These are phyloP conservation scores for Peromyscus eremicus DNA, from an alignment of 2,797 vertebrate species.

Conservation along the genomic window DNA sequence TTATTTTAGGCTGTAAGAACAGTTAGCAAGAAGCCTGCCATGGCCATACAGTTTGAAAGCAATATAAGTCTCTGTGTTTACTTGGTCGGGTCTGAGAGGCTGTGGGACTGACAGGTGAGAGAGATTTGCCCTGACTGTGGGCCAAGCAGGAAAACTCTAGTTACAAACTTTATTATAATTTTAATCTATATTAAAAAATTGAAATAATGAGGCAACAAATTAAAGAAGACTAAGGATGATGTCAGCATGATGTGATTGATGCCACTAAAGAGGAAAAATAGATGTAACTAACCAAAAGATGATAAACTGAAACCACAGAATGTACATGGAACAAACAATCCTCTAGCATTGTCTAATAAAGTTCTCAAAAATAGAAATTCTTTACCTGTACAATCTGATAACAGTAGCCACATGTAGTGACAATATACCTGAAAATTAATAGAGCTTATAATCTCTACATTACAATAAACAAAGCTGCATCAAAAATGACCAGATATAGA, in stretches of 20 bases:
- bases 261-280: constrained; percentile 30
- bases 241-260: background rate
- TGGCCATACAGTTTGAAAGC: too few relatives aligned
- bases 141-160: too few relatives aligned
- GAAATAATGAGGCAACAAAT: constrained; percentile 50
- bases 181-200: constrained; percentile 61
- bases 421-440: background rate
- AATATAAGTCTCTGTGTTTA: too few relatives aligned
- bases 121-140: too few relatives aligned
- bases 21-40: too few relatives aligned
- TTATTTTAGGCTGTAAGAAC: too few relatives aligned
- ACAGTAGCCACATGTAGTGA: background rate
- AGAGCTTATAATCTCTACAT: background rate
- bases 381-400: background rate
- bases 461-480: background rate
- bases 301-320: background rate
- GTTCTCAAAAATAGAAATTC: background rate
- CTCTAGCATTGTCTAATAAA: background rate
- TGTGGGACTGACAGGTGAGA: too few relatives aligned
- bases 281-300: background rate
- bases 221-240: background rate
- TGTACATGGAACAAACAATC: background rate
- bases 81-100: too few relatives aligned
- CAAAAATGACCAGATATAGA: background rate
- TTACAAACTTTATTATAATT: constrained; percentile 59